phyloP scores from a whole-genome alignment of 2,113 vertebrate species.

The Uria lomvia region DNA sequence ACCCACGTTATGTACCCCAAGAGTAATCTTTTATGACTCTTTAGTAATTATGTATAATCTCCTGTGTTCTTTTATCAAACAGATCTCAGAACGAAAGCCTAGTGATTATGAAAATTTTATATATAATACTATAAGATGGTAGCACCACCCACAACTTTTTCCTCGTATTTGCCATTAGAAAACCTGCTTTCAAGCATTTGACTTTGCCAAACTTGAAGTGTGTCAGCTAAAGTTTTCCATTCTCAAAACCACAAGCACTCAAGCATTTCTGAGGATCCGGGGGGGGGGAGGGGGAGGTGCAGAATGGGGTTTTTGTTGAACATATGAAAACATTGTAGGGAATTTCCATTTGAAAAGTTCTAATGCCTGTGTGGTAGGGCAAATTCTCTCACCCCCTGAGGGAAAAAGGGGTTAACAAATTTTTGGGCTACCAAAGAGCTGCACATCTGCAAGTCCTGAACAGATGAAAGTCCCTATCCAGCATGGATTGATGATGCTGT shows the following conservation, averaged over 20 bases:
- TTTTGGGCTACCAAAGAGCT: background rate
- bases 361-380: background rate
- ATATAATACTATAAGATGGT: background rate
- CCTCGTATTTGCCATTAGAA: background rate
- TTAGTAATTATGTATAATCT: background rate
- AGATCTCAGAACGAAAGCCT: background rate
- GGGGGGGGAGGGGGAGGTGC: background rate
- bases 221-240: conserved; percentile 33
- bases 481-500: background rate
- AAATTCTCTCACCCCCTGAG: background rate
- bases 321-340: background rate
- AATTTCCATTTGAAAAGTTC: conserved; percentile 16
- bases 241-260: conserved; percentile 40
- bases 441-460: background rate
- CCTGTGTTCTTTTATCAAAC: background rate
- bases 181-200: background rate
- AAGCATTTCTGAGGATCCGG: background rate
- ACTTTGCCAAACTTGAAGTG: background rate
- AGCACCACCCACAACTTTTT: background rate
- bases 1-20: no score
- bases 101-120: background rate
- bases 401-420: background rate
- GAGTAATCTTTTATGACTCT: background rate
- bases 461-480: background rate
- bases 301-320: background rate